These are phyloP conservation scores for Podabrus alpinus DNA, from an alignment of 2,888 invertebrate species.

Conservation along the genomic window DNA sequence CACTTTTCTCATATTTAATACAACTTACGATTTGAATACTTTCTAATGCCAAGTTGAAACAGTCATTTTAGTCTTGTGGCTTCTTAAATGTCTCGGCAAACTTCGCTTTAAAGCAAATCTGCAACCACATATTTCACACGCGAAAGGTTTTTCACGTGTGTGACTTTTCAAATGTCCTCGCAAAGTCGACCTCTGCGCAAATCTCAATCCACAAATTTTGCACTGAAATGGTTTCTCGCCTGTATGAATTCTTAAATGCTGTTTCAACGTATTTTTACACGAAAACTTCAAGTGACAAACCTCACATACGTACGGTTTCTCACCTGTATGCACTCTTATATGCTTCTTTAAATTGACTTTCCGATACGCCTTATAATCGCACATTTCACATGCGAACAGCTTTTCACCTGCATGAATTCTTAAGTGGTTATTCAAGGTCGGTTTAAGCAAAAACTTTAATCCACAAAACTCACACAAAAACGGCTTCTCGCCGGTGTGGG, in stretches of 20 bases:
- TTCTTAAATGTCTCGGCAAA: constrained; percentile 22
- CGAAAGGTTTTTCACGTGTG: constrained; percentile 44
- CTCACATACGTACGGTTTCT: constrained; percentile 55
- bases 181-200: constrained; percentile 40
- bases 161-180: constrained; percentile 43
- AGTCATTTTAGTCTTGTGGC: background rate
- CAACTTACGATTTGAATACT: too few relatives aligned
- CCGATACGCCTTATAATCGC: constrained; percentile 10
- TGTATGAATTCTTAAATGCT: constrained; percentile 47
- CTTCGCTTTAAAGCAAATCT: constrained; percentile 41
- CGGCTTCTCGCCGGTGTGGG: constrained; percentile 59
- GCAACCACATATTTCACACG: constrained; percentile 41
- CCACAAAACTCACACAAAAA: constrained; percentile 59
- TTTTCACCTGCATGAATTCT: constrained; percentile 55
- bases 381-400: background rate
- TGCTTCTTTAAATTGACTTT: constrained; percentile 6
- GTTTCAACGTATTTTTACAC: constrained; percentile 44
- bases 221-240: constrained; percentile 49
- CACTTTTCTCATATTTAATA: too few relatives aligned
- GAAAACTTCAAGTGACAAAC: constrained; percentile 51
- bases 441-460: constrained; percentile 56
- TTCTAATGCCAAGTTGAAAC: background rate
- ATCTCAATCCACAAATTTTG: constrained; percentile 44
- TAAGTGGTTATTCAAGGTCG: constrained; percentile 57
- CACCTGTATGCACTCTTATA: constrained; percentile 40